Base-by-base conservation (phyloP, 2,113 vertebrate species). In the Upupa epops region DNA sequence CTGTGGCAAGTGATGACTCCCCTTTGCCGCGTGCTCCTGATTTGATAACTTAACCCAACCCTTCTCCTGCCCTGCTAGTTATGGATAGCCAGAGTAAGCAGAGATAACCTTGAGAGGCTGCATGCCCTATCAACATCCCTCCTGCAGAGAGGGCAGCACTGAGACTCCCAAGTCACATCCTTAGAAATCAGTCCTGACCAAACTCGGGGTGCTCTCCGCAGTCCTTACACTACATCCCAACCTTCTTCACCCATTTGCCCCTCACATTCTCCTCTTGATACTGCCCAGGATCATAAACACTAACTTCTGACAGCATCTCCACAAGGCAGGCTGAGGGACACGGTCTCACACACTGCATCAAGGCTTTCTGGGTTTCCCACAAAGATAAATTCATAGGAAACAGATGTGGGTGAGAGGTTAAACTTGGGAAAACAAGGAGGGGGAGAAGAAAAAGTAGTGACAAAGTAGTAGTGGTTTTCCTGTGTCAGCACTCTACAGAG, bases 381-480 rank as follows among this genome's bases (percentile, higher is more conserved):
- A 76, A 28, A 58, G 87, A 92, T 63, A 88, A 78, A 81, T 78
- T 88, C 71, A 92, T 87, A 92, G 95, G 93, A 97, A 97, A 95
- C 95, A 96, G 95, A 96, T 95, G 92, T 92, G 88, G 85, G 93
- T 69, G 51, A 96, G 78, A 95, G 85, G 95, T 94, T 89, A 88
- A 86, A 68, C 76, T 90, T 9, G 5, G 95, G 80, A 92, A 97
- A 94, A 96, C 68, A 92, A 74, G 69, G 25, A 8, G 21, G 26
- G 13, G 45, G 25, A 8, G 21, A 21, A 11, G 45, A 34, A 11
- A 25, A 42, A 63, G 28, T 42, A 76, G 58, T 79, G 81, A 93
- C 86, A 54, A 91, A 95, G 92, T 85, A 92, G 87, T 58, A 64
- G 66, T 24, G 26, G 72, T 94, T 94, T 93, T 34, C 81, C 83